Conservation (phyloP, 1,140 invertebrate species). For the Rhagoletis zephyria region DNA sequence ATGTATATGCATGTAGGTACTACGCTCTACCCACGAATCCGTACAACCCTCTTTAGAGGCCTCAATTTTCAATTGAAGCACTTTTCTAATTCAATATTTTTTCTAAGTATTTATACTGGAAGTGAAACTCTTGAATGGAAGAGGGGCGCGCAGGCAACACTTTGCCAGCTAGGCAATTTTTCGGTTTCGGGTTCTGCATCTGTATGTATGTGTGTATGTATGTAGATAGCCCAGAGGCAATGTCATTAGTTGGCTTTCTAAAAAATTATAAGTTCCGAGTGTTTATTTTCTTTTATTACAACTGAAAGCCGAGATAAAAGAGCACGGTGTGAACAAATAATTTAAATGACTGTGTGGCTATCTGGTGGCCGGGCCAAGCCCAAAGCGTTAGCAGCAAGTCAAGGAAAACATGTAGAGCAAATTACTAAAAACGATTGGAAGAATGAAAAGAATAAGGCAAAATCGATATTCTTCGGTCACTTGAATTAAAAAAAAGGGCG, state of each 20-base stretch:
- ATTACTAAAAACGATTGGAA: conserved; percentile 44
- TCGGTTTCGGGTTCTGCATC: background rate
- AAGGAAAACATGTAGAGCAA: background rate
- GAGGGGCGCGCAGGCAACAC: background rate
- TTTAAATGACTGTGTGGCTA: conserved; percentile 6
- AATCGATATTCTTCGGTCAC: conserved; percentile 42
- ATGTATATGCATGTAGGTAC: background rate
- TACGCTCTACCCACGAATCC: background rate
- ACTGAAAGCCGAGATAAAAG: background rate
- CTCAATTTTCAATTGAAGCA: background rate
- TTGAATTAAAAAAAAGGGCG: conserved; percentile 32
- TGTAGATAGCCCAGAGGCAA: background rate
- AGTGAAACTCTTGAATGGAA: background rate
- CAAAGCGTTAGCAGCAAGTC: background rate
- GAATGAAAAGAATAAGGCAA: conserved; percentile 43
- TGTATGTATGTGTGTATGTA: background rate
- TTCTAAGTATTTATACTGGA: background rate
- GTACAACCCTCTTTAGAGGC: background rate
- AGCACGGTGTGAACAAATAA: background rate
- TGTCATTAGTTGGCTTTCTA: background rate
- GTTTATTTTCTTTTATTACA: background rate
- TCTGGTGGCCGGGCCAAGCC: background rate
- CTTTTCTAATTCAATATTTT: conserved; percentile 28
- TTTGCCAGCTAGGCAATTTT: background rate
- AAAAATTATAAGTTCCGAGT: background rate